A percentile compares a stretch with the other conserved stretches of the same genome.
Conservation (phyloP, 2,888 invertebrate species). For the Crioceris asparagi region DNA sequence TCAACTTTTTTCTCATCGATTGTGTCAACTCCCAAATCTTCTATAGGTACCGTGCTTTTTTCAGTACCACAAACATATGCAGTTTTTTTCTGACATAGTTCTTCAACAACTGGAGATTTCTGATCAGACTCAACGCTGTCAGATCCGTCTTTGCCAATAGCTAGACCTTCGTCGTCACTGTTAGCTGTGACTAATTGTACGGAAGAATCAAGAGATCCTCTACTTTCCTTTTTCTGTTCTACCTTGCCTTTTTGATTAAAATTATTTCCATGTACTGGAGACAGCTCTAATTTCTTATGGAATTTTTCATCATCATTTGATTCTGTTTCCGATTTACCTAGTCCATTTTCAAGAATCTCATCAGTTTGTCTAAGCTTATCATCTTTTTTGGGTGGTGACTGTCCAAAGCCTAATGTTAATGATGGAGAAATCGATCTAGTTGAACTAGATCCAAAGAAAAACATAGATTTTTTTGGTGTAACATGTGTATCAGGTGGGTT, state of each 20-base stretch:
- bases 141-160: conserved; percentile 6
- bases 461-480: conserved; percentile 31
- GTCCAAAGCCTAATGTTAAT: conserved; percentile 17
- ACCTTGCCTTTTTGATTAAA: conserved; percentile 6
- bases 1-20: no score
- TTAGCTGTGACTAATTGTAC: conserved; percentile 7
- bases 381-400: conserved; percentile 12
- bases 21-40: no score
- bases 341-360: no score
- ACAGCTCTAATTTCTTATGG: not conserved
- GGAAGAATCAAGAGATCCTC: conserved; percentile 5
- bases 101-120: conserved; percentile 15
- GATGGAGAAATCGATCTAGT: conserved; percentile 23
- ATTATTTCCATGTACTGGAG: not conserved
- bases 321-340: conserved; percentile 6
- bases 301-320: conserved; percentile 5
- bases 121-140: not conserved
- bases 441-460: conserved; percentile 43
- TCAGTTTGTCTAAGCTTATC: no score
- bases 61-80: conserved; percentile 20
- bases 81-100: conserved; percentile 19
- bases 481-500: no score
- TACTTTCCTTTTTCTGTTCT: conserved; percentile 1
- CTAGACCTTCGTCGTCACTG: conserved; percentile 8
- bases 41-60: no score